Evolutionary conservation across 2,113 vertebrate genomes (phyloP).

Genomic region (Fukomys damarensis): DNA sequence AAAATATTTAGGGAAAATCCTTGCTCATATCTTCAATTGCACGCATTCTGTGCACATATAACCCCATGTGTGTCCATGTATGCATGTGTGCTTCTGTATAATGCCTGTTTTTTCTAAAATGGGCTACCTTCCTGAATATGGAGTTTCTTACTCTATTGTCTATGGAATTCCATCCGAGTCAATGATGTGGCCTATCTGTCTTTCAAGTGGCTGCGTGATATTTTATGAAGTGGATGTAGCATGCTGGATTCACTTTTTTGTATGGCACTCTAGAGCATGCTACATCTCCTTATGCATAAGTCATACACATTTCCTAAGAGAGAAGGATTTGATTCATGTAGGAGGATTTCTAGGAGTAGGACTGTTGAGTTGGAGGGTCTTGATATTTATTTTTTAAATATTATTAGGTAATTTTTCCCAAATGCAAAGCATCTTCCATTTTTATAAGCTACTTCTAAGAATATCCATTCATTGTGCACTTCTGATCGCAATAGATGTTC

Average conservation of each 20-base stretch:
- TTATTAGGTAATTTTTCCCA: not conserved
- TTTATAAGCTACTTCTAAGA: not conserved
- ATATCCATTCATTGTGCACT: accelerated
- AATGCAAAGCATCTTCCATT: not conserved
- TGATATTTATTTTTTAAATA: not conserved
- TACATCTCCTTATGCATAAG: too few relatives aligned
- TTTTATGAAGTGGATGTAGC: not conserved
- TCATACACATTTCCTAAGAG: not conserved
- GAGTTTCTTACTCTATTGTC: not conserved
- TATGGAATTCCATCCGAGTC: not conserved
- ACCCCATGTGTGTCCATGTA: not conserved
- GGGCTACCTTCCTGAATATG: not conserved
- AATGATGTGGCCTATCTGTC: not conserved
- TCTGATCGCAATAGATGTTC: not conserved
- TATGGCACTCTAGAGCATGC: not conserved
- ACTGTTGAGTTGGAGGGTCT: not conserved
- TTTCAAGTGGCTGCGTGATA: not conserved
- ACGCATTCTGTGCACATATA: not conserved
- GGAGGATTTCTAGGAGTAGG: not conserved
- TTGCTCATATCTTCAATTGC: not conserved
- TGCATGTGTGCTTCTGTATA: not conserved
- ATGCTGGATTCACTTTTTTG: not conserved
- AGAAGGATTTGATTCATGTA: not conserved
- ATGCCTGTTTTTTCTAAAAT: not conserved
- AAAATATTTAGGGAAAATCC: not conserved